A percentile compares a stretch with the other conserved stretches of the same genome.
Conservation (phyloP, 2,888 invertebrate genomes). For the Schizotus pectinicornis region DNA sequence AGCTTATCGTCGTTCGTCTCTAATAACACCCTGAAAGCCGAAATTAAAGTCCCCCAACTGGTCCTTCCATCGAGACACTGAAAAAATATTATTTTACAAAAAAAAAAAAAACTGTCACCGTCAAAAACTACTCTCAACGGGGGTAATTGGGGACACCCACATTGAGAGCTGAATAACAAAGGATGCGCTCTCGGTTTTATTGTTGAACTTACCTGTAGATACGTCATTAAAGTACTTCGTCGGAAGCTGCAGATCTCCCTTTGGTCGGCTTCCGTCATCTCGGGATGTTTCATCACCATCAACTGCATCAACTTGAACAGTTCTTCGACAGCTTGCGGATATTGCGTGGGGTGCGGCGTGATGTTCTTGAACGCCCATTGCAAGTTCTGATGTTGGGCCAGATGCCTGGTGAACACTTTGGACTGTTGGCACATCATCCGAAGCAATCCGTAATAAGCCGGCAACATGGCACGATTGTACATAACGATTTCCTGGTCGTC, state of each 20-base stretch:
- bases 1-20: constrained; percentile 89
- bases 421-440: constrained; percentile 91
- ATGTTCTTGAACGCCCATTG: constrained; percentile 98
- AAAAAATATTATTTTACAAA: no score
- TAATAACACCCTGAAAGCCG: constrained; percentile 85
- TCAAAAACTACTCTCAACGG: no score
- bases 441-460: constrained; percentile 88
- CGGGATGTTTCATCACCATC: constrained; percentile 83
- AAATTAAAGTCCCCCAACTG: constrained; percentile 93
- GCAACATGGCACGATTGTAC: constrained; percentile 93
- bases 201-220: constrained; percentile 68
- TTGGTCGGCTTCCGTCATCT: constrained; percentile 76
- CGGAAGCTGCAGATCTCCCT: constrained; percentile 86
- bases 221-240: constrained; percentile 84
- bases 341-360: constrained; percentile 93
- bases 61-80: constrained; percentile 85
- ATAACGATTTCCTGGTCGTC: constrained; percentile 95
- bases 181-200: no score
- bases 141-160: no score
- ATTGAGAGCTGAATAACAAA: no score
- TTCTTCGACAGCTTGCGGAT: constrained; percentile 91
- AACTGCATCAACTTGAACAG: constrained; percentile 88
- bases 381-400: constrained; percentile 92
- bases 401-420: constrained; percentile 80
- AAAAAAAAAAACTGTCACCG: no score